A percentile compares a stretch with the other conserved stretches of the same genome.
phyloP scores from a whole-genome alignment of 2,797 vertebrate genomes.

The Cephalopachus bancanus region DNA sequence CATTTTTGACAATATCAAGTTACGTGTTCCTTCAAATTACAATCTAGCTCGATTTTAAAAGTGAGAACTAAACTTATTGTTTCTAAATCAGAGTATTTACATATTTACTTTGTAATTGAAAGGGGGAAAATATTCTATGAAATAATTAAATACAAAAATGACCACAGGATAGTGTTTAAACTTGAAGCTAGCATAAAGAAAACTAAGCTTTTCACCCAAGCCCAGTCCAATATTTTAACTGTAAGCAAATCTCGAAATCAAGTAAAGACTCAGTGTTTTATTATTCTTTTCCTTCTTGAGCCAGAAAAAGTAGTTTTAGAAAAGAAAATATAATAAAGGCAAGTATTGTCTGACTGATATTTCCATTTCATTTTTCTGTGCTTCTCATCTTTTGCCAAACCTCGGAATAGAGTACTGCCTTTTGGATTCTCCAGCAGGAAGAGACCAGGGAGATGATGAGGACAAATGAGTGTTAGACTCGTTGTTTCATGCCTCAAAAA shows the following conservation, averaged over 20 bases:
- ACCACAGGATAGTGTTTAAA: constrained; percentile 63
- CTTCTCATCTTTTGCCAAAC: constrained; percentile 85
- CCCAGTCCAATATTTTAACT: constrained; percentile 77
- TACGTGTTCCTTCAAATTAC: constrained; percentile 18
- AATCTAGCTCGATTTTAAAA: constrained; percentile 51
- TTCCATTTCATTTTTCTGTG: constrained; percentile 80
- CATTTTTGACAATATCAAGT: not conserved
- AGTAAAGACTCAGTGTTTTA: constrained; percentile 65
- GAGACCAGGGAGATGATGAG: constrained; percentile 76
- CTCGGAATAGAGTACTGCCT: constrained; percentile 33
- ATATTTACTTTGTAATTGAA: constrained; percentile 18
- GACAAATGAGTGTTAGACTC: constrained; percentile 59
- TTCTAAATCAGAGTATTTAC: not conserved
- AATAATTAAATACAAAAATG: constrained; percentile 57
- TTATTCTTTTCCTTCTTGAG: constrained; percentile 80
- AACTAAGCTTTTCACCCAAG: constrained; percentile 63
- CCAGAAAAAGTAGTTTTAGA: constrained; percentile 87
- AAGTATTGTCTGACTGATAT: constrained; percentile 79
- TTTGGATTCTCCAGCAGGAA: constrained; percentile 82
- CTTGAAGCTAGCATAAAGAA: constrained; percentile 58
- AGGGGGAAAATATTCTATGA: not conserved
- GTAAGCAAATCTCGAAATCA: constrained; percentile 50
- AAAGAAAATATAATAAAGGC: constrained; percentile 83
- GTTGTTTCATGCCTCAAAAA: constrained; percentile 75
- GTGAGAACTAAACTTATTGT: not conserved